Percentiles rank a stretch among this genome's conserved stretches.
phyloP scores from a whole-genome alignment of 2,888 invertebrate genomes.

The Ferdinandea cuprea region DNA sequence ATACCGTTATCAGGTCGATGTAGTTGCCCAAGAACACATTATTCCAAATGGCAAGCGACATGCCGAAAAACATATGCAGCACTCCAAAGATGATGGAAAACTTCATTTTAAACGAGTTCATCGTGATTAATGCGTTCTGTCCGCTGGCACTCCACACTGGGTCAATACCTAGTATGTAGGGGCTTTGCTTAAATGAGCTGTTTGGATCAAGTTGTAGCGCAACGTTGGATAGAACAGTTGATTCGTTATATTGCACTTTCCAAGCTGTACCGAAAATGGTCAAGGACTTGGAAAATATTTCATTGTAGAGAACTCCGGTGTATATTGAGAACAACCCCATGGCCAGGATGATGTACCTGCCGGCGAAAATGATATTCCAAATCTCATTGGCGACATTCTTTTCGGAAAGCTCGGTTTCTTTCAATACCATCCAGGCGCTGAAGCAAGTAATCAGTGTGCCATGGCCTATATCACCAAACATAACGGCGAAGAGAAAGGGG shows the following conservation, averaged over 20 bases:
- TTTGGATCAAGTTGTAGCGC: conserved; percentile 87
- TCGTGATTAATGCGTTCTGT: conserved; percentile 94
- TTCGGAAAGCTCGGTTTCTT: conserved; percentile 88
- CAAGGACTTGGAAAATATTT: conserved; percentile 95
- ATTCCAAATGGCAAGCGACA: conserved; percentile 90
- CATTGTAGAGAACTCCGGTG: conserved; percentile 98
- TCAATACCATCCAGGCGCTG: conserved; percentile 90
- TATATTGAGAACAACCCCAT: conserved; percentile 99
- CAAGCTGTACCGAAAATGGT: conserved; percentile 96
- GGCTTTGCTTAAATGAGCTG: conserved; percentile 82
- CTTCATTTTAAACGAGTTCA: conserved; percentile 98
- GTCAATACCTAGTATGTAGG: conserved; percentile 92
- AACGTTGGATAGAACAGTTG: conserved; percentile 81
- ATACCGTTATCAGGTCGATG: conserved; percentile 89
- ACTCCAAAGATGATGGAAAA: conserved; percentile 96
- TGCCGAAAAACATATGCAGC: conserved; percentile 96
- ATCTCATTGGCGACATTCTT: conserved; percentile 91
- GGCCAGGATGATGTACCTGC: conserved; percentile 96
- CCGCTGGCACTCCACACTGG: conserved; percentile 89
- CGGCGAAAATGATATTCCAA: conserved; percentile 97
- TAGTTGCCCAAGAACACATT: conserved; percentile 87
- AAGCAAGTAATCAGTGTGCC: conserved; percentile 92
- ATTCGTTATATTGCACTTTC: conserved; percentile 85
- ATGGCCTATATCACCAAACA: conserved; percentile 98
- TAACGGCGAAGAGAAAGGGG: conserved; percentile 97